phyloP scores from a whole-genome alignment of 2,113 vertebrate genomes.

The Barbus barbus region DNA sequence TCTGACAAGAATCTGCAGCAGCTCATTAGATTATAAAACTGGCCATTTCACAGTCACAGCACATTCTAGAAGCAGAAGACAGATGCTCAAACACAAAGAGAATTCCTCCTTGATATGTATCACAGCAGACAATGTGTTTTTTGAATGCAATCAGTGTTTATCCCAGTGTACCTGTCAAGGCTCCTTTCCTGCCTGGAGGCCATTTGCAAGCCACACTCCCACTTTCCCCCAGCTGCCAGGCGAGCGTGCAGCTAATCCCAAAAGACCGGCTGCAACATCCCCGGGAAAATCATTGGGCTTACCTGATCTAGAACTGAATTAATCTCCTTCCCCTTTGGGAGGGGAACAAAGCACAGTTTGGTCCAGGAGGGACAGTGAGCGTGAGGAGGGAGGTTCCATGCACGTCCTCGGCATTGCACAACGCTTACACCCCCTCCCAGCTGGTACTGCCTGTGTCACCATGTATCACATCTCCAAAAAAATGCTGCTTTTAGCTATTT shows the following conservation, averaged over 20 bases:
- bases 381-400: slow-evolving; percentile 30
- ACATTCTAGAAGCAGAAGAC: slow-evolving; percentile 20
- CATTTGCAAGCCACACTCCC: slow-evolving; percentile 55
- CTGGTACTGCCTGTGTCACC: slow-evolving; percentile 13
- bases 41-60: not conserved
- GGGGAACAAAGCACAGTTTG: slow-evolving; percentile 52
- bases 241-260: slow-evolving; percentile 62
- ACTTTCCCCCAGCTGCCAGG: slow-evolving; percentile 59
- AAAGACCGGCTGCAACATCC: slow-evolving; percentile 63
- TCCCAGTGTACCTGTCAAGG: slow-evolving; percentile 59
- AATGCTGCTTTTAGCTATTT: slow-evolving; percentile 27
- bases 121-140: slow-evolving; percentile 47
- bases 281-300: slow-evolving; percentile 63
- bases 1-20: not conserved
- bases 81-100: slow-evolving; percentile 41
- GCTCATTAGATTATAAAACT: not conserved
- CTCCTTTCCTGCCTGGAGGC: slow-evolving; percentile 54
- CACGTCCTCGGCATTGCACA: slow-evolving; percentile 15
- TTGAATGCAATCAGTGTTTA: slow-evolving; percentile 55
- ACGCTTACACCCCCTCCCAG: slow-evolving; percentile 25
- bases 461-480: slow-evolving; percentile 22
- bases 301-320: slow-evolving; percentile 71
- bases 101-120: slow-evolving; percentile 48
- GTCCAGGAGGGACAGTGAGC: slow-evolving; percentile 40
- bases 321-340: slow-evolving; percentile 66